Base-by-base conservation (phyloP, 2,797 vertebrate genomes). In the Gambelia wislizenii region DNA sequence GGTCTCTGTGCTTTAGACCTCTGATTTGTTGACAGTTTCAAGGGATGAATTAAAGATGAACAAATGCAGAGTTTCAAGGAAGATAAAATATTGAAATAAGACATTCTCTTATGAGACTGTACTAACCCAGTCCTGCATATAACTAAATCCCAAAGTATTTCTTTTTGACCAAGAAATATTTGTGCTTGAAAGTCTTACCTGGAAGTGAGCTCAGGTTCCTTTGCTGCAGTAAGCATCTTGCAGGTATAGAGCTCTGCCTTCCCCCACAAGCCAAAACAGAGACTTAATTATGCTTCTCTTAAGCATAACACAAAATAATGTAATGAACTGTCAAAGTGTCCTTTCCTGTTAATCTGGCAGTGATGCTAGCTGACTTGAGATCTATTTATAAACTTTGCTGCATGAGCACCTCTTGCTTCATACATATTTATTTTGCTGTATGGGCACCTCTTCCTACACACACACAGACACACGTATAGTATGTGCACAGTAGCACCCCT, bases 291-390 rank as follows among this genome's bases (percentile, higher is more conserved):
- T 70, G 36, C 30, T 82, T 84, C 84, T 82, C 56, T 30, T 82
- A 69, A 89, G 84, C 78, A 83, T 56, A 81, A 54, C 56, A 86
- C 78, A 82, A 75, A 81, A 89, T 86, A 86, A 86, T 44, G 36
- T 82, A 89, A 81, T 64, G 84, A 74, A 67, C 56, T 89, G 84
- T 86, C 84, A 75, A 86, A 86, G n/a, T 86, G 70, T 89, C 84
- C 84, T 86, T 67, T 86, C 47, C 78, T 86, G 75, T 76, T 89
- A 82, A 86, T 67, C 47, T 75, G 78, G 44, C 36, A 75, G 56
- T 75, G 84, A 44, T 47, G 59, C 61, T 75, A 75, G 44, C 88
- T 16, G 84, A 75, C 44, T 75, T 80, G 44, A 64, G 64, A 16
- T 52, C 77, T 89, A 67, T 89, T 89, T 86, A 64, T 85, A 89